Conservation (phyloP, 1,140 invertebrate genomes). For the Pectinophora gossypiella region DNA sequence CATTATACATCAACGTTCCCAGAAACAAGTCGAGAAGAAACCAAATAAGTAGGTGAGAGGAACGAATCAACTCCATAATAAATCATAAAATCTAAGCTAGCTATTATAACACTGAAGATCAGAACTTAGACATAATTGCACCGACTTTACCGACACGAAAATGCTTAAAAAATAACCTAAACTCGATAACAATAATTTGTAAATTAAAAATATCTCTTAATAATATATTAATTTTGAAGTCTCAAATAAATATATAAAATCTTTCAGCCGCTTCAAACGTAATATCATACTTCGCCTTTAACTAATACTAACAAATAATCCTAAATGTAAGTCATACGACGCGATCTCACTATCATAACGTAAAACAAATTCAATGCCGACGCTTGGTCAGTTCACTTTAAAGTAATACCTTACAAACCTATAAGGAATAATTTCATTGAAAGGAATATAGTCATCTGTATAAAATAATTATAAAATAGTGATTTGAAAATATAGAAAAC, state of each 20-base stretch:
- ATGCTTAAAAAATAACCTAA: conserved; percentile 44
- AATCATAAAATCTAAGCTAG: conserved; percentile 22
- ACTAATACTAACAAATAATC: conserved; percentile 23
- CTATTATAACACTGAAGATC: conserved; percentile 38
- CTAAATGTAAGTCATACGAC: conserved; percentile 28
- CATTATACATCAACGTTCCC: conserved; percentile 37
- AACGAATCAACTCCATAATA: conserved; percentile 29
- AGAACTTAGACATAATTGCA: conserved; percentile 59
- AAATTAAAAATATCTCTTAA: conserved; percentile 25
- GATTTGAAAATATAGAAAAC: conserved; percentile 14
- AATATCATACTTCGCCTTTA: conserved; percentile 8
- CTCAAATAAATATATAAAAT: conserved; percentile 45
- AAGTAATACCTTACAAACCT: neutral
- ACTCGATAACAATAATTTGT: conserved; percentile 13
- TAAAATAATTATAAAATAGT: conserved; percentile 11
- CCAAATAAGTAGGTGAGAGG: conserved; percentile 19
- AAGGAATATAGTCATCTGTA: conserved; percentile 33
- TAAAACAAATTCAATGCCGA: neutral
- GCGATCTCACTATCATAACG: conserved; percentile 31
- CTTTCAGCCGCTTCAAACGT: conserved; percentile 29
- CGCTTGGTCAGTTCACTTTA: neutral
- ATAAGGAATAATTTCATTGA: conserved; percentile 48
- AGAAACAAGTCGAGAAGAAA: conserved; percentile 26
- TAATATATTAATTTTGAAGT: conserved; percentile 51
- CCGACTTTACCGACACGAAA: conserved; percentile 53